phyloP scores from a whole-genome alignment of 2,113 vertebrate species.

The Chionomys nivalis region DNA sequence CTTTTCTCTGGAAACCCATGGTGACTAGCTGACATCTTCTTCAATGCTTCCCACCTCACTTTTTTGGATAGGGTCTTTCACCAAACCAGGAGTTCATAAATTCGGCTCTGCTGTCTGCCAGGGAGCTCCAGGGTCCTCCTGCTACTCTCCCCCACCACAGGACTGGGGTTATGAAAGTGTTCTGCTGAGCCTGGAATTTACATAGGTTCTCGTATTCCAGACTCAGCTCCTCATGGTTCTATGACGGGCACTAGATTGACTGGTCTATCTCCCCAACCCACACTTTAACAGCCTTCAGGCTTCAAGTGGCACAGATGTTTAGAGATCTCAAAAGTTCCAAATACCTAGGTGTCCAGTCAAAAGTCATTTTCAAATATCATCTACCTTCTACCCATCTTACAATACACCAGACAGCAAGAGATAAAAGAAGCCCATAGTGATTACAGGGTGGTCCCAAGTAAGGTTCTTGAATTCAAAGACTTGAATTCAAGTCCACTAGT shows the following conservation, averaged over 20 bases:
- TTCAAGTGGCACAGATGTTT: not conserved
- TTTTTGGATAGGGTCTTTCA: not conserved
- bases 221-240: not conserved
- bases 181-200: not conserved
- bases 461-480: slow-evolving; percentile 51
- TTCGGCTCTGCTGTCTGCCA: not conserved
- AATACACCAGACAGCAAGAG: slow-evolving; percentile 33
- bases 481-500: not conserved
- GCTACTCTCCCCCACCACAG: not conserved
- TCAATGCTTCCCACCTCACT: too few relatives aligned
- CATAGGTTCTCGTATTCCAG: not conserved
- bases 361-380: not conserved
- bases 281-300: not conserved
- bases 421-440: slow-evolving; percentile 44
- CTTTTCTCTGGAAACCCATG: not conserved
- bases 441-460: slow-evolving; percentile 50
- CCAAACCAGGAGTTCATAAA: not conserved
- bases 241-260: not conserved
- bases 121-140: not conserved
- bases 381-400: not conserved
- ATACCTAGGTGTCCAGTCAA: not conserved
- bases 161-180: not conserved
- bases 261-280: not conserved
- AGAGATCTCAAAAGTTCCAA: not conserved
- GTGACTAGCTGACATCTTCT: not conserved